phyloP scores from a whole-genome alignment of 2,888 invertebrate species.

The Copidosoma aretas region DNA sequence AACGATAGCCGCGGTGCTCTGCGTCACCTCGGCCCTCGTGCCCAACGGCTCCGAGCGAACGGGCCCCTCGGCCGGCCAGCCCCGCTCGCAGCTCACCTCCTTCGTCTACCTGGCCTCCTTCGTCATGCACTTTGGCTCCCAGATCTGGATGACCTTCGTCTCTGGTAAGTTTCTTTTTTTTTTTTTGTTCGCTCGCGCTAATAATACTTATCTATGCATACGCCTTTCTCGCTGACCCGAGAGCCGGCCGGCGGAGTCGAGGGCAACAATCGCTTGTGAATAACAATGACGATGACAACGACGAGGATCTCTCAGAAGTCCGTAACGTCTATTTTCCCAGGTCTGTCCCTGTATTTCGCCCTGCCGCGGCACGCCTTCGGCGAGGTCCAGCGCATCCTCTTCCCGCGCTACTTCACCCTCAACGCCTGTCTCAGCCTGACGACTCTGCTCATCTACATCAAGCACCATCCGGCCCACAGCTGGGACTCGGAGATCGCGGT shows the following conservation, averaged over 20 bases:
- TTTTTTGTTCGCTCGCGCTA: slow-evolving; percentile 76
- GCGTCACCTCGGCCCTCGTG: slow-evolving; percentile 60
- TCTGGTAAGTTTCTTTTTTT: slow-evolving; percentile 69
- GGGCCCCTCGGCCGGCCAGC: slow-evolving; percentile 16
- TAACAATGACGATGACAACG: not conserved
- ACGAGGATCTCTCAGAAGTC: too few species aligned
- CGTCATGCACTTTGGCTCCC: slow-evolving; percentile 83
- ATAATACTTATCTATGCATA: slow-evolving; percentile 65
- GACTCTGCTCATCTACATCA: slow-evolving; percentile 75
- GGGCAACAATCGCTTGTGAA: not conserved
- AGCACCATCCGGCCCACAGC: slow-evolving; percentile 66
- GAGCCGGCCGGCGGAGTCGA: not conserved
- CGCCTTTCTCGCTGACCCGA: too few species aligned
- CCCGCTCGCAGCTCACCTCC: slow-evolving; percentile 59
- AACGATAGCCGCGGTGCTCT: slow-evolving; percentile 69
- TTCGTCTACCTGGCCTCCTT: slow-evolving; percentile 80
- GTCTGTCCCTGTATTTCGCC: slow-evolving; percentile 83
- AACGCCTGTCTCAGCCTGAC: slow-evolving; percentile 78
- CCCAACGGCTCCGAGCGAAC: slow-evolving; percentile 27
- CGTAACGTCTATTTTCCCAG: slow-evolving; percentile 62
- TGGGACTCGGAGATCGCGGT: slow-evolving; percentile 65
- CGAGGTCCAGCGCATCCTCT: slow-evolving; percentile 83
- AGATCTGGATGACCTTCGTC: slow-evolving; percentile 93
- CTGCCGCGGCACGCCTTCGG: slow-evolving; percentile 88
- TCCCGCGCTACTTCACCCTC: slow-evolving; percentile 85